A percentile compares a stretch with the other conserved stretches of the same genome.
phyloP scores from a whole-genome alignment of 1,140 invertebrate genomes.

The Drosophila carrolli region DNA sequence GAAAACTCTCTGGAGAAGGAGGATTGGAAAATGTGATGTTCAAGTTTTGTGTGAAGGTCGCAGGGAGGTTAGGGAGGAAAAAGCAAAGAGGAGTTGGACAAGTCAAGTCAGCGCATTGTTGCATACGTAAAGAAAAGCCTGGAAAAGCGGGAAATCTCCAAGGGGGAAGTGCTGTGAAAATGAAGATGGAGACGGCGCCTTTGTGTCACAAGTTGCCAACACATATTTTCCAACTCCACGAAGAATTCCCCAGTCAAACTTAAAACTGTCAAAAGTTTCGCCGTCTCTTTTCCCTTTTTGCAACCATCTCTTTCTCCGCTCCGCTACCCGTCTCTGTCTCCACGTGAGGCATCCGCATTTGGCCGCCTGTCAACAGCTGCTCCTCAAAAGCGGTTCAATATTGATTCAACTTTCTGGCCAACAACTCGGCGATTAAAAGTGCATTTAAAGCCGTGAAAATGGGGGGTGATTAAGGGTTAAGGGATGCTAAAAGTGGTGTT shows the following conservation, averaged over 20 bases:
- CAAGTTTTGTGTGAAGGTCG: conserved; percentile 71
- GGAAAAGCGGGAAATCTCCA: conserved; percentile 2
- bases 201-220: conserved; percentile 63
- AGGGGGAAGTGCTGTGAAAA: conserved; percentile 2
- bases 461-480: background rate
- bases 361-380: conserved; percentile 68
- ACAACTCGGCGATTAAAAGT: conserved; percentile 67
- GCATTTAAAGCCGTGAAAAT: conserved; percentile 61
- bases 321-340: conserved; percentile 5
- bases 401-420: conserved; percentile 70
- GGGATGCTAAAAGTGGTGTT: background rate
- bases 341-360: conserved; percentile 57
- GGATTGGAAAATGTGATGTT: conserved; percentile 62
- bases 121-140: conserved; percentile 43
- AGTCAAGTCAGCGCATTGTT: conserved; percentile 65
- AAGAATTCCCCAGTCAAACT: conserved; percentile 61
- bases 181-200: conserved; percentile 41
- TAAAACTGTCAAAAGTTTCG: conserved; percentile 72
- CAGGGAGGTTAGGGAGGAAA: conserved; percentile 41
- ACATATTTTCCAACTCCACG: conserved; percentile 19
- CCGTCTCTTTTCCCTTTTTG: background rate
- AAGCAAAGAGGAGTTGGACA: conserved; percentile 26
- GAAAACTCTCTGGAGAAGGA: background rate
- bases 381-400: conserved; percentile 65
- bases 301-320: background rate